Conservation (phyloP, 2,113 vertebrate genomes). For the Oreochromis tanganicae region DNA sequence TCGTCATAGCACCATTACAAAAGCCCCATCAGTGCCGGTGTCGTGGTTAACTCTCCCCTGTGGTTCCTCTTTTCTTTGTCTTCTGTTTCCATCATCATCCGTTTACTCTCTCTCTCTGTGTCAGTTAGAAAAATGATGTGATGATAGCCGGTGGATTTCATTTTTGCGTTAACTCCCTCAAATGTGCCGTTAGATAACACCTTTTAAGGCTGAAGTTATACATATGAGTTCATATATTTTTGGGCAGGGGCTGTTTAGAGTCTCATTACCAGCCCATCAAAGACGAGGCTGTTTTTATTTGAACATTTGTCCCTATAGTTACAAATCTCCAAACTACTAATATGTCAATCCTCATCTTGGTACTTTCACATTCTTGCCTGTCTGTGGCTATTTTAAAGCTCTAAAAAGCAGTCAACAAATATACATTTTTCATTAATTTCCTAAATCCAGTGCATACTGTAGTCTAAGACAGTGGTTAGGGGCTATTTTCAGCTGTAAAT, state of each 20-base stretch:
- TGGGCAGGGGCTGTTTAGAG: background rate
- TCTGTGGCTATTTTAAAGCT: background rate
- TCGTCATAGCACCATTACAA: slow-evolving; percentile 26
- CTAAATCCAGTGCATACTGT: background rate
- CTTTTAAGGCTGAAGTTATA: background rate
- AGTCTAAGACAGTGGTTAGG: background rate
- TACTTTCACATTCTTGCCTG: background rate
- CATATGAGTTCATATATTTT: background rate
- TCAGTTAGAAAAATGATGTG: background rate
- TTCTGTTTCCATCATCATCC: background rate
- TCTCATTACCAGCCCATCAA: background rate
- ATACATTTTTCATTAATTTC: background rate
- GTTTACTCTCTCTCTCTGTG: background rate
- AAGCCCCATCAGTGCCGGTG: slow-evolving; percentile 18
- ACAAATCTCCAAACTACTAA: background rate
- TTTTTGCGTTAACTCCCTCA: background rate
- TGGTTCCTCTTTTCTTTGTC: background rate
- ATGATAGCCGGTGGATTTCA: background rate
- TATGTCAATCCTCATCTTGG: background rate
- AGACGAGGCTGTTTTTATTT: background rate
- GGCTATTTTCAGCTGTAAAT: background rate
- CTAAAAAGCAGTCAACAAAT: background rate
- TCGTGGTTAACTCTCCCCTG: background rate
- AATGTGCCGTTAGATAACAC: background rate
- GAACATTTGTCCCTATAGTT: background rate